phyloP scores from a whole-genome alignment of 2,113 vertebrate species.

The Myotis yumanensis region DNA sequence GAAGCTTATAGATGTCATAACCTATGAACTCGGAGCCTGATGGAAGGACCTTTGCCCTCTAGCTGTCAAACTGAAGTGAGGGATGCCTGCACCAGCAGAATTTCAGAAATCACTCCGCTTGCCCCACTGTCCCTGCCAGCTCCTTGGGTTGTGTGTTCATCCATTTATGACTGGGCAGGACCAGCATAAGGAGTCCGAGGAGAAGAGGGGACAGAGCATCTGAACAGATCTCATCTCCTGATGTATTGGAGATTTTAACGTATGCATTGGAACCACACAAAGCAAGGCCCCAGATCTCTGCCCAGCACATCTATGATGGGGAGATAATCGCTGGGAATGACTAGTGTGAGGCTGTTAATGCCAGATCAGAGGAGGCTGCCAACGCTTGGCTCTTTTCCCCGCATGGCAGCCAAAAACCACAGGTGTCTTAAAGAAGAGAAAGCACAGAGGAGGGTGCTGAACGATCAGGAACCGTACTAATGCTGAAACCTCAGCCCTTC shows the following conservation, averaged over 20 bases:
- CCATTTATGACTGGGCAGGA: not conserved
- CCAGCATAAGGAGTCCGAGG: not conserved
- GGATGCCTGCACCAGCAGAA: not conserved
- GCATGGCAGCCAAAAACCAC: slow-evolving; percentile 76
- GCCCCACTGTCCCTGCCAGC: not conserved
- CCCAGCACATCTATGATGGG: slow-evolving; percentile 49
- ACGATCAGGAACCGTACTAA: slow-evolving; percentile 53
- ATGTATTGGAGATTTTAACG: no score
- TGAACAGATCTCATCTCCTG: slow-evolving; percentile 58
- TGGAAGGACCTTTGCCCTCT: not conserved
- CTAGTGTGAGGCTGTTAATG: slow-evolving; percentile 51
- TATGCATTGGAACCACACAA: not conserved
- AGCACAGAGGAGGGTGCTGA: slow-evolving; percentile 45
- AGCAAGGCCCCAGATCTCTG: slow-evolving; percentile 65
- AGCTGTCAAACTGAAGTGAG: not conserved
- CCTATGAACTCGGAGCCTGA: not conserved
- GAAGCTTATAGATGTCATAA: not conserved
- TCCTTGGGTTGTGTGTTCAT: slow-evolving; percentile 42
- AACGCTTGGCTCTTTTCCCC: slow-evolving; percentile 32
- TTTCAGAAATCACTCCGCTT: not conserved
- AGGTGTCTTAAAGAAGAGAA: slow-evolving; percentile 80
- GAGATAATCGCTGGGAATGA: slow-evolving; percentile 81
- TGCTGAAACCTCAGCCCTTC: not conserved
- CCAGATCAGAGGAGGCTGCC: not conserved
- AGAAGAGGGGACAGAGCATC: not conserved